These are phyloP conservation scores for Numenius arquata DNA, from an alignment of 2,113 vertebrate species.

Conservation along the genomic window DNA sequence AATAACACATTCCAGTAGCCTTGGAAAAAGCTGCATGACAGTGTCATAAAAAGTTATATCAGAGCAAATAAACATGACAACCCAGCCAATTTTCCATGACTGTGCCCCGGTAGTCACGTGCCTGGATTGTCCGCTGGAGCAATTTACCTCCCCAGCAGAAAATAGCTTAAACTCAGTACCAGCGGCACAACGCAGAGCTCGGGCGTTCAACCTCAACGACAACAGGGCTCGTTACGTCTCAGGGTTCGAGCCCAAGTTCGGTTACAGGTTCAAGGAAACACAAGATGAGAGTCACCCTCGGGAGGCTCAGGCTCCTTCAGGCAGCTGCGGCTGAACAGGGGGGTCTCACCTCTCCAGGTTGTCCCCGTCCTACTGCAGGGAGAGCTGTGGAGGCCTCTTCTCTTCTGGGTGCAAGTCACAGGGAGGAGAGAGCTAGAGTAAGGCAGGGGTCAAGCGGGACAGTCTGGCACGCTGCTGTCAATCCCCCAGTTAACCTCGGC, in stretches of 20 bases:
- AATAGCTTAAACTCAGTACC: background rate
- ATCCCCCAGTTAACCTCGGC: background rate
- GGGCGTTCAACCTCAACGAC: background rate
- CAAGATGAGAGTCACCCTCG: background rate
- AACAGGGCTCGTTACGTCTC: fast-evolving
- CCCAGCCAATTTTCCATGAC: slow-evolving; percentile 48
- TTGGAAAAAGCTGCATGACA: slow-evolving; percentile 32
- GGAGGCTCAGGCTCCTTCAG: background rate
- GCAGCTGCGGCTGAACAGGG: background rate
- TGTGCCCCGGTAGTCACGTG: background rate
- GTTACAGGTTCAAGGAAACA: background rate
- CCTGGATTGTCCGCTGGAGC: background rate
- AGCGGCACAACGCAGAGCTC: background rate
- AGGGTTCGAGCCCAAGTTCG: background rate
- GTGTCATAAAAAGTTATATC: slow-evolving; percentile 24
- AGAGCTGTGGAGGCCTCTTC: background rate
- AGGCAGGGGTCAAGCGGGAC: background rate
- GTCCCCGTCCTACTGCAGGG: background rate
- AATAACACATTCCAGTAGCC: slow-evolving; percentile 7
- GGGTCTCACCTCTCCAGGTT: background rate
- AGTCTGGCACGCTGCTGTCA: background rate
- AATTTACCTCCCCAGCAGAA: slow-evolving; percentile 1
- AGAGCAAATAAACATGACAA: slow-evolving; percentile 16
- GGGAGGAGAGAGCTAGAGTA: fast-evolving
- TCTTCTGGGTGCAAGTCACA: background rate